Evolutionary conservation across 1,140 invertebrate genomes (phyloP), one percentile per base, ranked within the genome.

Genomic region (Chironomus tepperi): DNA sequence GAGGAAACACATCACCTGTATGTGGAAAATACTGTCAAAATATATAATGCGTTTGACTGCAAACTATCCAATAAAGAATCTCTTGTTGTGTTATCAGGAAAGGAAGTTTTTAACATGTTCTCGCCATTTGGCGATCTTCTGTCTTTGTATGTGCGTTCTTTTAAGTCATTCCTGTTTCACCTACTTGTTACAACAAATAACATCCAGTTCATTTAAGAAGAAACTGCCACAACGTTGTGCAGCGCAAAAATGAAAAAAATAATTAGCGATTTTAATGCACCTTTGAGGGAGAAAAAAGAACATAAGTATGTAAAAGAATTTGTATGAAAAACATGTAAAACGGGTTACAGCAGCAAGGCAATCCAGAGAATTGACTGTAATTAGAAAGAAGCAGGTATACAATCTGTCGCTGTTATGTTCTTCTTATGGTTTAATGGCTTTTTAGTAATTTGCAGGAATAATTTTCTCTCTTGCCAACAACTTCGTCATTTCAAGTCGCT

Each of bases 61-160:
- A 57, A 57, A 57, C 15, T 3, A 57, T 57, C 47, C 47, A 57
- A n/a, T 57, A 57, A 57, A 57, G 12, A n/a, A 57, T 5, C n/a
- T 12, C 47, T n/a, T 15, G 15, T n/a, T 57, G 8, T 15, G 43
- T 70, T 70, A 70, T 70, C 65, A 10, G 7, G 65, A 70, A 70
- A 70, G 65, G 65, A 70, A 70, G 65, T 70, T 70, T 70, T 21
- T 21, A 70, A 70, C 65, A 6, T 70, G 65, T 70, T 70, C 10
- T 70, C 47, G 47, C 47, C 47, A 57, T 57, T 57, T 57, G 47
- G 12, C 47, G 24, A 34, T 57, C 43, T 57, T 57, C 12, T 34
- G 24, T 34, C 24, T 34, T 5, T 34, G 24, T 34, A 34, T 34
- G 24, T 34, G 24, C 24, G 24, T 34, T 34, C 24, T 34, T 34